phyloP scores from a whole-genome alignment of 2,888 invertebrate species.

The Eucera pruinosa region DNA sequence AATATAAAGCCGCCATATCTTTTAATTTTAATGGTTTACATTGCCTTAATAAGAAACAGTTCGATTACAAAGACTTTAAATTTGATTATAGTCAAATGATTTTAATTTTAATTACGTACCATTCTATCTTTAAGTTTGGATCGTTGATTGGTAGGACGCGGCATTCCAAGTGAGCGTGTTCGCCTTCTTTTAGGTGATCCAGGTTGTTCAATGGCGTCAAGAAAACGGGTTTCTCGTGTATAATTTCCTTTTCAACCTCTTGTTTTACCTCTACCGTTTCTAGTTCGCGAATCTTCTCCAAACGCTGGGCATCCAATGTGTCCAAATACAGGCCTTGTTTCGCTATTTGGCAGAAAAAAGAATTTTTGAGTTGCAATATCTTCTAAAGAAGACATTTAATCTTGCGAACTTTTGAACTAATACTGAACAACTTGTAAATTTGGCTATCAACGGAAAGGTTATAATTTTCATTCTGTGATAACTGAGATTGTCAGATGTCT shows the following conservation, averaged over 20 bases:
- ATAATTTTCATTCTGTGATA: neutral
- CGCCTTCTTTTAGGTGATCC: conserved; percentile 95
- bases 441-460: conserved; percentile 37
- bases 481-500: conserved; percentile 19
- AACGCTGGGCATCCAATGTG: conserved; percentile 95
- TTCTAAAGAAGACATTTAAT: neutral
- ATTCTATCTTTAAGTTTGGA: conserved; percentile 95
- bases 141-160: conserved; percentile 96
- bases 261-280: conserved; percentile 93
- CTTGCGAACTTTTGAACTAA: neutral
- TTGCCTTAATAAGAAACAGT: too few species aligned
- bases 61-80: too few species aligned
- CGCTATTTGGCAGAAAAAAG: conserved; percentile 85
- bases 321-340: conserved; percentile 94
- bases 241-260: conserved; percentile 90
- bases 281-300: conserved; percentile 94
- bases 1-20: too few species aligned
- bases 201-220: conserved; percentile 95
- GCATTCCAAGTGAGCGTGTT: conserved; percentile 96
- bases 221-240: conserved; percentile 94
- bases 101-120: conserved; percentile 85
- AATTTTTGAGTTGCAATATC: conserved; percentile 14
- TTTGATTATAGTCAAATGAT: neutral
- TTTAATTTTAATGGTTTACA: too few species aligned
- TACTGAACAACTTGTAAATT: conserved; percentile 30